Conservation (phyloP, 2,113 vertebrate species). For the Rafetus swinhoei region DNA sequence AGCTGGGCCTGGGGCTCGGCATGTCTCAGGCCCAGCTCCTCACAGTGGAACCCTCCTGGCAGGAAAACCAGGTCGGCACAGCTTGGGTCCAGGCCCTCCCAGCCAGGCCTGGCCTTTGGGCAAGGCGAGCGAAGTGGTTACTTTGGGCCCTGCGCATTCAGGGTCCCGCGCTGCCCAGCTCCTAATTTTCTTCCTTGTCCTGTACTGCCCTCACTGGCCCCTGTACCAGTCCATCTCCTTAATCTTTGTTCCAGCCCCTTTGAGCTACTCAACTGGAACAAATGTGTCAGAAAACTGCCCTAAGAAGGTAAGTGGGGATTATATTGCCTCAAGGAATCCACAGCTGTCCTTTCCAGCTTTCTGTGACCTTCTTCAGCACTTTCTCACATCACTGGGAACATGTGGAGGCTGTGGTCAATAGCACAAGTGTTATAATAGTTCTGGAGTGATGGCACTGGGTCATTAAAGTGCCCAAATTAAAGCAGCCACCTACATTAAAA, state of each 20-base stretch:
- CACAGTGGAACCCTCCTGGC: too few species aligned
- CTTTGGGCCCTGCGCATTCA: too few species aligned
- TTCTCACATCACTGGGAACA: background rate
- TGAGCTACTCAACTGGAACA: background rate
- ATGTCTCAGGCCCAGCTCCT: too few species aligned
- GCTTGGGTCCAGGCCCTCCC: too few species aligned
- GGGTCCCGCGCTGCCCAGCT: too few species aligned
- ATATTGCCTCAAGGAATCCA: background rate
- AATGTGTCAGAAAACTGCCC: background rate
- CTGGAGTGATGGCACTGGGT: background rate
- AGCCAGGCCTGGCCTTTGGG: too few species aligned
- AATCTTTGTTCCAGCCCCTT: background rate
- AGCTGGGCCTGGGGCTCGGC: too few species aligned
- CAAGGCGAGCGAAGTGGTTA: too few species aligned
- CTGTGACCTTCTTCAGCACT: background rate
- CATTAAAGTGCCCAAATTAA: background rate
- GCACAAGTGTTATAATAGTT: background rate
- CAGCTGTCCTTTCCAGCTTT: background rate
- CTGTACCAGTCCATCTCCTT: background rate
- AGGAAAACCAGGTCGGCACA: too few species aligned
- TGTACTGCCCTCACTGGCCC: background rate
- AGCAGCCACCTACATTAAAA: background rate
- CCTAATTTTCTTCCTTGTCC: too few species aligned
- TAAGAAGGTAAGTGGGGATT: background rate
- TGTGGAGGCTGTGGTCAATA: background rate